Base-by-base conservation (phyloP, 2,888 invertebrate genomes). In the Eurytoma adleriae region DNA sequence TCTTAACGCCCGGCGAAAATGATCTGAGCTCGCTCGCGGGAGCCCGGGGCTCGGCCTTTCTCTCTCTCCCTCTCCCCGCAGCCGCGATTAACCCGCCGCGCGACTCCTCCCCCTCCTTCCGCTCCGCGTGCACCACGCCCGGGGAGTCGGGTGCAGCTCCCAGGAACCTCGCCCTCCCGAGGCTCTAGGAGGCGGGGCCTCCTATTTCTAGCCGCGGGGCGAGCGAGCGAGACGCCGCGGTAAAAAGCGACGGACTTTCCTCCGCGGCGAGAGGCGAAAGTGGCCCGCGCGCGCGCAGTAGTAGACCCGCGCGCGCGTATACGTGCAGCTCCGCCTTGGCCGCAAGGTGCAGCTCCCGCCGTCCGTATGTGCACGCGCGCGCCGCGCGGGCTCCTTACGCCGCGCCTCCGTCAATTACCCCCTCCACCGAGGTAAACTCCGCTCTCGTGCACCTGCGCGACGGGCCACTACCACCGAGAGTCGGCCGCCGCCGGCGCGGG, bases 121-220 rank as follows among this genome's bases (percentile, higher is more conserved):
- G 10, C 24, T 72, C 12, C 20, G 10, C n/a, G 18, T 20, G 70
- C 64, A 78, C 79, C 79, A 75, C 82, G 73, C 67, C 73, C 70
- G 78, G 59, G 57, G n/a, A 12, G 78, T 74, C 82, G 78, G 85
- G 24, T 40, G 27, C 24, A 59, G 13, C 18, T 4, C 57, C 84
- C 83, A 80, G 83, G 76, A 81, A 78, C 85, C 84, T 27, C 13
- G 61, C 84, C 80, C 61, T 61, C 81, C 81, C 78, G 80, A 59
- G 59, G 20, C 84, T 88, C 89, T 87, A 88, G 89, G 88, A 90
- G 90, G 90, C 90, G 90, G 89, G 85, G 90, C 90, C 83, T 77
- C 68, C 87, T 87, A 87, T 87, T 88, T 88, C 88, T 89, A 88
- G 85, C 83, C 78, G 82, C n/a, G n/a, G n/a, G n/a, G 52, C 30